These are phyloP conservation scores for Pantala flavescens DNA, from an alignment of 1,140 invertebrate genomes.

Conservation along the genomic window DNA sequence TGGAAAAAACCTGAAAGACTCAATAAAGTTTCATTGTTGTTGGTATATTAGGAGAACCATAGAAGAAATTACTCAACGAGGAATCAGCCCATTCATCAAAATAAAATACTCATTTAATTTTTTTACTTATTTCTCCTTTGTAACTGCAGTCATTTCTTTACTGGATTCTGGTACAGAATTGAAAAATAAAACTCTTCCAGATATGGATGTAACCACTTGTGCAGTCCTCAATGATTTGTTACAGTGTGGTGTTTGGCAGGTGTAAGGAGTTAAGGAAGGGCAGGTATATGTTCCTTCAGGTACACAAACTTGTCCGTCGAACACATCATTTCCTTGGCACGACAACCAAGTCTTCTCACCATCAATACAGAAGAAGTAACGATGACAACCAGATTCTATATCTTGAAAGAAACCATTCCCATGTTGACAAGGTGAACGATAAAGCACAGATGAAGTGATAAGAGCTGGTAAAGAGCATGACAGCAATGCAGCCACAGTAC, in stretches of 20 bases:
- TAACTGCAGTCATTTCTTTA: neutral
- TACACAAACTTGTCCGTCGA: slow-evolving; percentile 42
- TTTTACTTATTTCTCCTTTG: neutral
- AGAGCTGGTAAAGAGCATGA: slow-evolving; percentile 37
- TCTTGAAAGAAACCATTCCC: slow-evolving; percentile 46
- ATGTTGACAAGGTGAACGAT: slow-evolving; percentile 28
- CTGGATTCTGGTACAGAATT: neutral
- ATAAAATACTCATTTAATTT: too few species aligned
- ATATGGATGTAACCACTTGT: neutral
- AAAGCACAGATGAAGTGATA: slow-evolving; percentile 24
- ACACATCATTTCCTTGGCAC: slow-evolving; percentile 41
- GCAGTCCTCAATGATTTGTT: neutral
- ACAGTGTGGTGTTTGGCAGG: neutral
- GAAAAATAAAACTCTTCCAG: neutral
- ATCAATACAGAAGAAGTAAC: slow-evolving; percentile 45
- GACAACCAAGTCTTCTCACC: slow-evolving; percentile 41
- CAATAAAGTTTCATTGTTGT: too few species aligned
- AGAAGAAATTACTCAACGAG: too few species aligned
- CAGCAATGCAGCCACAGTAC: slow-evolving; percentile 31
- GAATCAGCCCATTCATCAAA: too few species aligned
- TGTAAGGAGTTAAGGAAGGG: neutral
- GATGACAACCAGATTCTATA: slow-evolving; percentile 40
- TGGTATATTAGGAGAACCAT: too few species aligned
- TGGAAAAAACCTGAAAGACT: too few species aligned
- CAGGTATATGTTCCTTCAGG: slow-evolving; percentile 19